Base-by-base conservation (phyloP, 2,888 invertebrate species). In the Pherbina coryleti region DNA sequence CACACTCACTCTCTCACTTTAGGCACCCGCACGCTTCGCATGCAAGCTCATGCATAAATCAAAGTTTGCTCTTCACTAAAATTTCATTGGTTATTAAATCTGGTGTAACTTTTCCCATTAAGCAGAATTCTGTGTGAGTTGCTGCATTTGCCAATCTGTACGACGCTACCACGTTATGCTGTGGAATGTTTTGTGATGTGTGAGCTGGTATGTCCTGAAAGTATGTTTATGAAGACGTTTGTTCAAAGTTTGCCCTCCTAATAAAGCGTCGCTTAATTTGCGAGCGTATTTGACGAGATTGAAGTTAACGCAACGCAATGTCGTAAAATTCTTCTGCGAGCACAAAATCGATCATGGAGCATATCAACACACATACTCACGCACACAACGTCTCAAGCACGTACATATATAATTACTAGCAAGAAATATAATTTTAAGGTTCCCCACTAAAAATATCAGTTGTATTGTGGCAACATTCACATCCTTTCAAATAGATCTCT, bases 1-100 rank as follows among this genome's bases (percentile, higher is more conserved):
- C 51, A 49, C 51, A 62, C 25, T 25, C 51, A 51, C 11, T 25
- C 66, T 8, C 17, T 17, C 19, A 17, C 70, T 17, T n/a, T 5
- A n/a, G 5, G 1, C 22, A 19, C 19, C 17, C 64, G 8, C 11
- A 28, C 17, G 55, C 9, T 9, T 14, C 22, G 53, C 55, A 44
- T 28, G 73, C 28, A 57, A 44, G 44, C 44, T 73, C 25, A 49
- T 55, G 75, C 75, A 75, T 75, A 55, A 34, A 75, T 75, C 75
- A 79, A 73, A 76, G 73, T 79, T 79, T 76, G 53, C 76, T 66
- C 73, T 62, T 74, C 67, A 76, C 71, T 76, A 72, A 79, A 76
- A 69, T 79, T 79, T 79, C 73, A 79, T 76, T 79, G 76, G 78
- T 79, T 79, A 79, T 79, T 76, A 79, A 79, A 79, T 73, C 72